Evolutionary conservation across 2,113 vertebrate species (phyloP).

Genomic region (Geococcyx californianus): DNA sequence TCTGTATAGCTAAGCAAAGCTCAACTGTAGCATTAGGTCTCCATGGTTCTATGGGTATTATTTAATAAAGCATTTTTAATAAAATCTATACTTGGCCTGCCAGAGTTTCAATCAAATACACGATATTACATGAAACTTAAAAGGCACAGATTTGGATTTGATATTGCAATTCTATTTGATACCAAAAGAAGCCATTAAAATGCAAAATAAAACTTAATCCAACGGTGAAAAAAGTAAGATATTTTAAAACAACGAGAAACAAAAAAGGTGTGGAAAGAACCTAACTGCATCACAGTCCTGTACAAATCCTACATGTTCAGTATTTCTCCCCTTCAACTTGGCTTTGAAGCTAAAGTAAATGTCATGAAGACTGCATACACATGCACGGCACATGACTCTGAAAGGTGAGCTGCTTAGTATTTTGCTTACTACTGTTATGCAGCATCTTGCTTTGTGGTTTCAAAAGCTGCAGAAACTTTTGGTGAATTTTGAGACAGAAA

Average conservation of each 20-base stretch:
- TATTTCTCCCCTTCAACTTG: neutral
- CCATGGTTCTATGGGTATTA: neutral
- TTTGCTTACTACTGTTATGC: neutral
- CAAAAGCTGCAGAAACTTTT: neutral
- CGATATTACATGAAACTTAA: neutral
- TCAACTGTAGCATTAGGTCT: neutral
- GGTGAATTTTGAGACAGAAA: neutral
- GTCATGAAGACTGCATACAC: neutral
- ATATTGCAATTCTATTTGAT: neutral
- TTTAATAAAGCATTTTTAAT: neutral
- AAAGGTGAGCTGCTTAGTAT: neutral
- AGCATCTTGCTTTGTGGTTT: neutral
- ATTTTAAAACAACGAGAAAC: neutral
- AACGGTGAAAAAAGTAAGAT: neutral
- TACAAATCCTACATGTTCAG: neutral
- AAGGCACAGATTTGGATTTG: neutral
- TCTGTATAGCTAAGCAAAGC: neutral
- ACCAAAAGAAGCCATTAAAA: neutral
- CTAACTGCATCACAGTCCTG: neutral
- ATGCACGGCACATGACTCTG: neutral
- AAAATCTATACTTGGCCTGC: neutral
- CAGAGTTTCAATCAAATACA: neutral
- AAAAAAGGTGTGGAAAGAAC: neutral
- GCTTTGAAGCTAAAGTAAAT: neutral
- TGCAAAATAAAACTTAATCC: neutral